phyloP scores from a whole-genome alignment of 1,140 invertebrate species.

The Drosophila sproati region DNA sequence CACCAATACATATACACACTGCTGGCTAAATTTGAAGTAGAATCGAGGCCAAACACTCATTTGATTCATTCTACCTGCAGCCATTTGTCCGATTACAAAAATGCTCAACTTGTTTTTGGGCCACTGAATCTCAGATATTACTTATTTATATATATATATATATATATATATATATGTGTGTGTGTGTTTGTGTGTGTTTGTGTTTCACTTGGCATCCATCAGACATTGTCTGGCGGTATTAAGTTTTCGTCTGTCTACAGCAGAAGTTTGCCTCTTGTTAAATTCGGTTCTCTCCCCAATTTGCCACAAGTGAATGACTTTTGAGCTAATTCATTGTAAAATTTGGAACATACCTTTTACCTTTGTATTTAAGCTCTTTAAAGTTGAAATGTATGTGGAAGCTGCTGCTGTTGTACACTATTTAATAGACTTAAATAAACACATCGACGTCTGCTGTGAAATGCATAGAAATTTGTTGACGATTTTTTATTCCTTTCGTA shows the following conservation, averaged over 20 bases:
- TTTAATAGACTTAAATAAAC: too few species aligned
- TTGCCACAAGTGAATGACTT: slow-evolving; percentile 1
- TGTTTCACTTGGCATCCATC: not conserved
- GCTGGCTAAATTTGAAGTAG: not conserved
- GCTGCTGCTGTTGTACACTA: too few species aligned
- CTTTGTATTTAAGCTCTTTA: not conserved
- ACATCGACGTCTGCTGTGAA: too few species aligned
- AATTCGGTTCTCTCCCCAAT: not conserved
- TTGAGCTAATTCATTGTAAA: not conserved
- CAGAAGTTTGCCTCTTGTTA: not conserved
- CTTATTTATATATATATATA: not conserved
- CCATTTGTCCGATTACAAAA: slow-evolving; percentile 63
- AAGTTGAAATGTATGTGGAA: not conserved
- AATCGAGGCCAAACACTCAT: slow-evolving; percentile 13
- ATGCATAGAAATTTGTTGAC: too few species aligned
- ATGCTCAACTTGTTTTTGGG: slow-evolving; percentile 33
- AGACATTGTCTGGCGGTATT: slow-evolving; percentile 2
- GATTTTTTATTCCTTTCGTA: too few species aligned
- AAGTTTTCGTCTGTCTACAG: not conserved
- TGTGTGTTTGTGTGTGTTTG: too few species aligned
- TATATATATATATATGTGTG: not conserved
- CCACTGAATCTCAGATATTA: slow-evolving; percentile 43
- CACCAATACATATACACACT: not conserved
- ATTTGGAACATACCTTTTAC: not conserved
- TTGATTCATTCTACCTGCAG: slow-evolving; percentile 22